A percentile compares a stretch with the other conserved stretches of the same genome.
Evolutionary conservation across 2,888 invertebrate genomes (phyloP).

Genomic region (Hipparchia semele): DNA sequence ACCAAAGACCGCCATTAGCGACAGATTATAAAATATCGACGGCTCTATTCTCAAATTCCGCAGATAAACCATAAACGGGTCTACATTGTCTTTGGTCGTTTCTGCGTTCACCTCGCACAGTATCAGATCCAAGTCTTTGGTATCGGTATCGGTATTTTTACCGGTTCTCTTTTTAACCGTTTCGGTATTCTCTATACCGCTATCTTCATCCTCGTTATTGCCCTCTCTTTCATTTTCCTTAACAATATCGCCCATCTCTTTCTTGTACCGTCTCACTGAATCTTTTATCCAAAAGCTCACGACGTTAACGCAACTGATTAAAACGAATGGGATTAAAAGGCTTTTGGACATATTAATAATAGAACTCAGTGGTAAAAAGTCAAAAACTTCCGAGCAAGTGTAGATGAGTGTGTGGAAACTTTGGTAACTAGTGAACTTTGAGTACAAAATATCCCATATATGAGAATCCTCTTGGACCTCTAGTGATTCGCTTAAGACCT

Average conservation of each 20-base stretch:
- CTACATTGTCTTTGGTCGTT: slow-evolving; percentile 32
- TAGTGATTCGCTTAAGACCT: slow-evolving; percentile 60
- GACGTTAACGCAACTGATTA: slow-evolving; percentile 68
- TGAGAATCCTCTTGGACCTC: slow-evolving; percentile 84
- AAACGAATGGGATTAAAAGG: slow-evolving; percentile 82
- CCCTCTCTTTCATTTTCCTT: slow-evolving; percentile 48
- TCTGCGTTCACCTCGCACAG: slow-evolving; percentile 44
- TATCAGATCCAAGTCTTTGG: slow-evolving; percentile 51
- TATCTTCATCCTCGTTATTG: slow-evolving; percentile 72
- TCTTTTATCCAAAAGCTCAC: slow-evolving; percentile 61
- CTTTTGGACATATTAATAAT: slow-evolving; percentile 78
- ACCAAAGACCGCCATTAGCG: slow-evolving; percentile 88
- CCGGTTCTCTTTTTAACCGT: slow-evolving; percentile 47
- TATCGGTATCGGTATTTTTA: slow-evolving; percentile 30
- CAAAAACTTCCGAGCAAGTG: slow-evolving; percentile 90
- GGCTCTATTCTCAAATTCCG: slow-evolving; percentile 72
- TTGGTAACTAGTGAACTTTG: slow-evolving; percentile 85
- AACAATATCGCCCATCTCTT: slow-evolving; percentile 36
- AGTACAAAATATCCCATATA: slow-evolving; percentile 86
- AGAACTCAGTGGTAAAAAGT: slow-evolving; percentile 85
- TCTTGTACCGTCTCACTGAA: slow-evolving; percentile 25
- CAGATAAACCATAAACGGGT: slow-evolving; percentile 53
- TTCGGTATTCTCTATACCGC: slow-evolving; percentile 78
- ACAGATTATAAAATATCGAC: slow-evolving; percentile 86
- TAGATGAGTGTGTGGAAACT: slow-evolving; percentile 91